Base-by-base conservation (phyloP, 2,113 vertebrate species). In the Enhydra lutris region DNA sequence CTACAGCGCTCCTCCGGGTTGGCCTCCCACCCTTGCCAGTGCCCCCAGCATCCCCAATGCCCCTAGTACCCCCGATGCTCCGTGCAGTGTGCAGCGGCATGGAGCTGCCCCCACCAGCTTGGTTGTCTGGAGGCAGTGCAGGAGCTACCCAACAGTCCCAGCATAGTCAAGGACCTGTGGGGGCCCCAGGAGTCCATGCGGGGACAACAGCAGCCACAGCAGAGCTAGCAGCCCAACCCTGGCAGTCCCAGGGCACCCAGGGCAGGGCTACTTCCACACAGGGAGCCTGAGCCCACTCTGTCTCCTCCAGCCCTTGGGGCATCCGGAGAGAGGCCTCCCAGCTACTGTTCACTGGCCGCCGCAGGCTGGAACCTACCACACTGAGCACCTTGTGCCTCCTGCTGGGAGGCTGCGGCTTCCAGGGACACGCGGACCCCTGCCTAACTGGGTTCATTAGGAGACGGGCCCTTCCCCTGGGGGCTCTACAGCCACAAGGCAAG, bases 381-480 rank as follows among this genome's bases (percentile, higher is more conserved):
- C 8, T 0, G 36, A 9, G 42, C 24, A 10, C 21, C 13, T 1
- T 9, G 79, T 6, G 69, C 10, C 42, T 47, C 9, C 74, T 20
- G 20, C 11, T 3, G 9, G 15, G 20, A 21, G 31, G 57, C 88
- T 80, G 24, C 1, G 3, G 31, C 42, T n/a, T 55, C 50, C 21
- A 3, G 0, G 6, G 73, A 63, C 4, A 6, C 6, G 4, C 26
- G 2, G 61, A 29, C 12, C 6, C 31, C 11, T 1, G 31, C 47
- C 47, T 12, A 47, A 24, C 23, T 29, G 23, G 39, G 39, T 24
- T 39, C 24, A 4, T 26, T 3, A 15, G 73, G 73, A 45, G 39
- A 74, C 3, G 6, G 6, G 73, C 73, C 52, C 52, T 29, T 74
- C 36, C 7, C 69, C 7, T 0, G 31, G 52, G 1, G 3, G 67